phyloP scores from a whole-genome alignment of 2,888 invertebrate genomes.

The Leuctra nigra region DNA sequence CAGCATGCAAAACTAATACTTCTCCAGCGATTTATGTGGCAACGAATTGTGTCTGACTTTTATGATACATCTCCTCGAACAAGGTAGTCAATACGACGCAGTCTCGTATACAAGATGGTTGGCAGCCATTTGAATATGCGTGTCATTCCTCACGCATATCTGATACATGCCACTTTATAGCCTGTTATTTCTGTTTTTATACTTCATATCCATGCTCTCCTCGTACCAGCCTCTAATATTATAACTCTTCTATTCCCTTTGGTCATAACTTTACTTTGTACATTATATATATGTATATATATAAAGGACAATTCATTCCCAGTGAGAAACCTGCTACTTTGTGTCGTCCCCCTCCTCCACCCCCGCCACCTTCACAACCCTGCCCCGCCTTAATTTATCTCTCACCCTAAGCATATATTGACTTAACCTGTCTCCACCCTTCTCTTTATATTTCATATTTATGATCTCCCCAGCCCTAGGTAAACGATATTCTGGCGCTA shows the following conservation, averaged over 20 bases:
- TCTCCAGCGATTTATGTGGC: no score
- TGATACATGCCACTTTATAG: background rate
- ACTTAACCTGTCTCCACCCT: constrained; percentile 19
- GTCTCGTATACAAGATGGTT: background rate
- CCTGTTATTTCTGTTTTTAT: background rate
- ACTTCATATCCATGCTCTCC: background rate
- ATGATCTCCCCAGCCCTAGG: constrained; percentile 9
- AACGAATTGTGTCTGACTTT: no score
- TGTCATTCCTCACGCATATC: background rate
- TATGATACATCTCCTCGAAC: background rate
- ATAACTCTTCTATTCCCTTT: constrained; percentile 9
- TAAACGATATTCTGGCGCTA: background rate
- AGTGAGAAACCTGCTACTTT: constrained; percentile 1
- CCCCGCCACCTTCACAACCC: constrained; percentile 8
- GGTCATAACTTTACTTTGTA: background rate
- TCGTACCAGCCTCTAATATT: constrained; percentile 10
- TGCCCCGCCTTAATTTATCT: constrained; percentile 11
- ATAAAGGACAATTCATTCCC: constrained; percentile 8
- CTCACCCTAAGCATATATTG: constrained; percentile 16
- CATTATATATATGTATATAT: no score
- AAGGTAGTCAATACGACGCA: background rate
- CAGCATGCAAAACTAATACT: no score
- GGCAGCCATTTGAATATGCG: constrained; percentile 2
- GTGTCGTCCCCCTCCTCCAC: background rate
- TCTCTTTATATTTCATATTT: constrained; percentile 16